Evolutionary conservation across 2,797 vertebrate genomes (phyloP).

Genomic region (Chaunax sp.): DNA sequence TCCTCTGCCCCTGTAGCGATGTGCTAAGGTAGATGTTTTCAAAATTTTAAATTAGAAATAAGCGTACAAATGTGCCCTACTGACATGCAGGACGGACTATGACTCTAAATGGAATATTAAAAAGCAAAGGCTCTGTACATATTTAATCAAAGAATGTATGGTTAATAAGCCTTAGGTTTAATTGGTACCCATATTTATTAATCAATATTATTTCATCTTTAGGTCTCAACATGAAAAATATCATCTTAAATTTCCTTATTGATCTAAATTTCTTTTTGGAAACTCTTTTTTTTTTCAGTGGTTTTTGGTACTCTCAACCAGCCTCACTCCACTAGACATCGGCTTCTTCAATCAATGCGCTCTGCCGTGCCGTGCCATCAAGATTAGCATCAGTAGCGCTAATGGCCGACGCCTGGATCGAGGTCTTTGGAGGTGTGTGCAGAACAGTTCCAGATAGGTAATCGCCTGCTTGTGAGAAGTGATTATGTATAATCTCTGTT

Average conservation of each 20-base stretch:
- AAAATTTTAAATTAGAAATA: conserved; percentile 22
- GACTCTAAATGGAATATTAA: conserved; percentile 38
- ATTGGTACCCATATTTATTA: conserved; percentile 1
- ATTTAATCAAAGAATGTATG: not conserved
- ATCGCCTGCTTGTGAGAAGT: conserved; percentile 41
- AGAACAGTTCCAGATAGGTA: conserved; percentile 27
- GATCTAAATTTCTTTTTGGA: no score
- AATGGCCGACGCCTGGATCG: conserved; percentile 45
- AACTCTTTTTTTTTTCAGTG: no score
- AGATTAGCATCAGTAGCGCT: conserved; percentile 59
- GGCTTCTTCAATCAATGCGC: conserved; percentile 37
- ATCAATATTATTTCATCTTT: conserved; percentile 1
- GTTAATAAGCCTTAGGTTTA: conserved; percentile 9
- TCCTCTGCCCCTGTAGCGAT: conserved; percentile 24
- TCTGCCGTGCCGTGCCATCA: conserved; percentile 49
- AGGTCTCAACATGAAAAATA: not conserved
- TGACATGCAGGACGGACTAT: conserved; percentile 14
- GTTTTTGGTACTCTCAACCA: no score
- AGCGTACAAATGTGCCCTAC: conserved; percentile 35
- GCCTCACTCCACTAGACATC: conserved; percentile 18
- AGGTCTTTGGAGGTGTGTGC: conserved; percentile 43
- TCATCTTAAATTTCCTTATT: no score
- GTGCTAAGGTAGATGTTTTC: conserved; percentile 24
- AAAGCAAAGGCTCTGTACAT: conserved; percentile 11
- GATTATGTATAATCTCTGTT: conserved; percentile 24